Evolutionary conservation across 23 tunicate species (phyloP), one percentile per base, ranked within the genome.

Genomic region (Trididemnum miniatum): DNA sequence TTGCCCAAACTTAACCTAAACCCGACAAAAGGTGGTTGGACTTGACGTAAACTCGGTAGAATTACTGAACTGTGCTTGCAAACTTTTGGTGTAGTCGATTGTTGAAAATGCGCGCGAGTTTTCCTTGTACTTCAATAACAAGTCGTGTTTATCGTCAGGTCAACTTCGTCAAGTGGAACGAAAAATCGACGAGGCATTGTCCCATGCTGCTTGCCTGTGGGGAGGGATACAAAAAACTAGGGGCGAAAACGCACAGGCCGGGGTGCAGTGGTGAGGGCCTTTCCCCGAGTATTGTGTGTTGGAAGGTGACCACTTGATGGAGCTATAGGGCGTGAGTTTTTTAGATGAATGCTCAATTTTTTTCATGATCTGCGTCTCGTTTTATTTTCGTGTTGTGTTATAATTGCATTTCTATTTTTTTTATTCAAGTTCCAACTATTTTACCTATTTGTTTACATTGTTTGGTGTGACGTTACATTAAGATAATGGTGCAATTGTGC

Each of bases 201-300:
- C 82, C 87, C 22, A 71, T 93, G 5, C 27, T 93, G 35, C 5
- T 93, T 26, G 98, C 98, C 0, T 93, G 93, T 35, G 98, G 98
- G 1, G 91, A 87, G 51, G 91, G 97, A 0, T 92, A 87, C 72
- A 59, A 65, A 50, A 59, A 67, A 4, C 59, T 78, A 29, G 78
- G 77, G 20, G 35, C 7, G 23, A 54, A 73, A 31, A 15, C 28
- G 28, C 1, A 76, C 34, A 83, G n/a, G n/a, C 67, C 15, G 26
- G 67, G 67, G n/a, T 7, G 12, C 54, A 44, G 12, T 44, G 54
- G n/a, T n/a, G n/a, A n/a, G n/a, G 57, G 1, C 59, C 5, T 7
- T 52, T 76, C 80, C 0, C 85, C 91, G 12, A 73, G 84, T 50
- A 87, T 87, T 36, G 2, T 87, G 50, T 87, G 91, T 72, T 87